Conservation (phyloP, 2,888 invertebrate species). For the Papilio demoleus region DNA sequence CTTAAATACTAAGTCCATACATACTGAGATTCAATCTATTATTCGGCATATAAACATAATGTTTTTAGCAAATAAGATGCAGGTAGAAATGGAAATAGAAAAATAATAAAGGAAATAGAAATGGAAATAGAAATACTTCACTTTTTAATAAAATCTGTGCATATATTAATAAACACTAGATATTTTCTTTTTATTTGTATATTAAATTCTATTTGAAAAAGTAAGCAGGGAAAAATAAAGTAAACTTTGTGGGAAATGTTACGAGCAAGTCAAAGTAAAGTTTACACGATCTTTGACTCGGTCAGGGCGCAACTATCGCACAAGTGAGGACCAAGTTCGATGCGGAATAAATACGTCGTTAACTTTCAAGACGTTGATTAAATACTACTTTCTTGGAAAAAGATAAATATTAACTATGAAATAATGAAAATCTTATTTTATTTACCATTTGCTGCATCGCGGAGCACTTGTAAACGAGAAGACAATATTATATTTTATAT, state of each 20-base stretch:
- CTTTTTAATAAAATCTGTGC: neutral
- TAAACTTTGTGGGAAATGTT: neutral
- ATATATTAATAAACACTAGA: neutral
- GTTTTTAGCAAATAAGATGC: too few relatives aligned
- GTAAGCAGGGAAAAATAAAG: neutral
- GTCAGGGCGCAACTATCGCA: neutral
- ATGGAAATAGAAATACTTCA: neutral
- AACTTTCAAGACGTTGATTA: slow-evolving; percentile 8
- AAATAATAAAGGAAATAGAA: neutral
- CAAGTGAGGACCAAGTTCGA: slow-evolving; percentile 1
- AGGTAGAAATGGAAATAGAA: too few relatives aligned
- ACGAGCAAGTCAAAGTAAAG: slow-evolving; percentile 10
- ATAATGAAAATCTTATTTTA: neutral
- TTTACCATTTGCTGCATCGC: neutral
- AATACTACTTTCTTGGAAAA: neutral
- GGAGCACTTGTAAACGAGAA: neutral
- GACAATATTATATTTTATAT: too few relatives aligned
- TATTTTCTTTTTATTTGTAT: neutral
- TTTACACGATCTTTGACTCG: slow-evolving; percentile 12
- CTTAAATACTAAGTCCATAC: too few relatives aligned
- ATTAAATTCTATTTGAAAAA: neutral
- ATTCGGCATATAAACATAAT: too few relatives aligned
- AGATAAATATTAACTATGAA: neutral
- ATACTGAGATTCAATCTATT: too few relatives aligned
- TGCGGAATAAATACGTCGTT: slow-evolving; percentile 17